Percentiles rank a stretch among this genome's conserved stretches.
phyloP scores from a whole-genome alignment of 2,797 vertebrate species.

The Notamacropus eugenii region DNA sequence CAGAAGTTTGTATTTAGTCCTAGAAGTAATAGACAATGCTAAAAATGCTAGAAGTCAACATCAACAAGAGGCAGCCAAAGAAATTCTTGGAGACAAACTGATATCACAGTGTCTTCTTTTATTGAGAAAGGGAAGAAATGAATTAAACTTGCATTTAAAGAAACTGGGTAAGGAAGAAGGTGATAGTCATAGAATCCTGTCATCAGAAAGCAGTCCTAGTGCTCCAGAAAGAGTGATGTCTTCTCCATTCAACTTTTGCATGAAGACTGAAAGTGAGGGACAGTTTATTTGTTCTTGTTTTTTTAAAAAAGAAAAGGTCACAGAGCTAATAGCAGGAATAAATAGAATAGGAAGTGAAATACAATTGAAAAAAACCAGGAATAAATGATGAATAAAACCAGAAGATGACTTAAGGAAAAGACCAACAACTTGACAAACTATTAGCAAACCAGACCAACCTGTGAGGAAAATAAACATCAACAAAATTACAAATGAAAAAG shows the following conservation, averaged over 20 bases:
- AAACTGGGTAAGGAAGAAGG: background rate
- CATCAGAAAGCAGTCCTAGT: background rate
- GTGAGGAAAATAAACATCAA: background rate
- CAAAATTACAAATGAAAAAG: background rate
- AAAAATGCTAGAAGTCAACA: background rate
- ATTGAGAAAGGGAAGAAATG: background rate
- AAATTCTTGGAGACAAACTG: background rate
- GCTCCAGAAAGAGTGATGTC: background rate
- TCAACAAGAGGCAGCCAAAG: background rate
- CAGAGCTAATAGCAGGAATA: background rate
- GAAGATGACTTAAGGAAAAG: background rate
- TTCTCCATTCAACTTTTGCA: background rate
- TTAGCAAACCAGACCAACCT: background rate
- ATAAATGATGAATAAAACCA: background rate
- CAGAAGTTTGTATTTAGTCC: background rate
- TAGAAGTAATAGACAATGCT: background rate
- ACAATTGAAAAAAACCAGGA: background rate
- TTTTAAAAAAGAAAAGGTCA: background rate
- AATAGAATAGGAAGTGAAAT: background rate
- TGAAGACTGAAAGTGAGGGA: background rate
- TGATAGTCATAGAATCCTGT: background rate
- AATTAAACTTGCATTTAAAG: background rate
- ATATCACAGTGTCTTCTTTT: background rate
- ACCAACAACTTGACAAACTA: background rate
- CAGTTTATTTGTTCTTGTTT: background rate